Conservation (phyloP, 2,113 vertebrate genomes). For the Malurus cyaneus region DNA sequence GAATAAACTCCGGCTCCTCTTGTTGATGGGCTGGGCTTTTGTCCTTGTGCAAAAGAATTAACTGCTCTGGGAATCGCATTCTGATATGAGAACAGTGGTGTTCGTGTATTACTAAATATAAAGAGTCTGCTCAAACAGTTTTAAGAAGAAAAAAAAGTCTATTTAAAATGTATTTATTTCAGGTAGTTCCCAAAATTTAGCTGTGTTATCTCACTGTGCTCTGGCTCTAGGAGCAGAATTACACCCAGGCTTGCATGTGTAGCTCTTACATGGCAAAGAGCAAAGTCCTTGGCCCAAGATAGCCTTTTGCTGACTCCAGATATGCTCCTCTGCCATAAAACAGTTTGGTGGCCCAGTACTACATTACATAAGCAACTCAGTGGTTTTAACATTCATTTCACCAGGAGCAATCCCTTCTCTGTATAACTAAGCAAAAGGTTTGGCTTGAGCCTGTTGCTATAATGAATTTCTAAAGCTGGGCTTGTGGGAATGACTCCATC, state of each 20-base stretch:
- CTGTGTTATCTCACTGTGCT: neutral
- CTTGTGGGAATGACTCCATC: neutral
- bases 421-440: neutral
- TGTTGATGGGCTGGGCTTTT: neutral
- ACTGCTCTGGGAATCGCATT: neutral
- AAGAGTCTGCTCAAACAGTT: neutral
- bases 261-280: neutral
- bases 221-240: neutral
- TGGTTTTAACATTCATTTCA: neutral
- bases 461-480: neutral
- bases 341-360: neutral
- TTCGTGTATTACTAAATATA: neutral
- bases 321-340: neutral
- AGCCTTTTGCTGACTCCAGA: constrained; percentile 10
- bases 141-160: neutral
- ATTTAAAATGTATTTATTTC: neutral
- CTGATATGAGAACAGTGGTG: neutral
- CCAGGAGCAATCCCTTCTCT: neutral
- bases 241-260: neutral
- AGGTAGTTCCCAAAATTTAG: neutral
- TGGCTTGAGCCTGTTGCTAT: neutral
- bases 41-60: neutral
- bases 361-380: neutral
- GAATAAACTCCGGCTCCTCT: constrained; percentile 38
- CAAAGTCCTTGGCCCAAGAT: neutral